Evolutionary conservation across 2,113 vertebrate species (phyloP).

Genomic region (Camelus bactrianus): DNA sequence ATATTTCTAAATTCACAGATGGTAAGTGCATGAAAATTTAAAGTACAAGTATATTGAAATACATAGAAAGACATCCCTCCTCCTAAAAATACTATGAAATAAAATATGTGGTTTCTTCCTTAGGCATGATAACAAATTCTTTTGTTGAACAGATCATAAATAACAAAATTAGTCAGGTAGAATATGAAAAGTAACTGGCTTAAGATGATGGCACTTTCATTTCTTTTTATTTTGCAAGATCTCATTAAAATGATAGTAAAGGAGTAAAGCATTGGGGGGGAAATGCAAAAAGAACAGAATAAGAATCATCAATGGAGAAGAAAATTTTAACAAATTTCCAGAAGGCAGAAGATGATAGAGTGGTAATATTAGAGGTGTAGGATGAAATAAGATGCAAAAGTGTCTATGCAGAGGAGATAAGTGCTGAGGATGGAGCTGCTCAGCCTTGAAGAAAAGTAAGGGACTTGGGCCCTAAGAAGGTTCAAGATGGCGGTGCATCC

Average conservation of each 20-base stretch:
- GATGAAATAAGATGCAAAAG: neutral
- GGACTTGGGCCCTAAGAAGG: neutral
- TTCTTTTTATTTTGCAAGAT: neutral
- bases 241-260: neutral
- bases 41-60: neutral
- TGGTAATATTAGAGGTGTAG: neutral
- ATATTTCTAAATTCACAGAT: conserved; percentile 63
- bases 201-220: neutral
- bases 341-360: neutral
- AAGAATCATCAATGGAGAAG: neutral
- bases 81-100: neutral
- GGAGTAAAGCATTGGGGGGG: neutral
- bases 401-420: neutral
- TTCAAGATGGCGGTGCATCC: neutral
- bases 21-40: neutral
- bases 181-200: neutral
- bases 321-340: neutral
- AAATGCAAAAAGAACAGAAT: neutral
- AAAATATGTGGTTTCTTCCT: neutral
- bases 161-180: neutral
- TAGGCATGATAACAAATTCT: neutral
- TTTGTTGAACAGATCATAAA: rapidly evolving
- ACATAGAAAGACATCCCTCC: neutral
- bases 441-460: neutral
- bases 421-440: neutral